These are phyloP conservation scores for Troilus luridus DNA, from an alignment of 2,888 invertebrate genomes.

Conservation along the genomic window DNA sequence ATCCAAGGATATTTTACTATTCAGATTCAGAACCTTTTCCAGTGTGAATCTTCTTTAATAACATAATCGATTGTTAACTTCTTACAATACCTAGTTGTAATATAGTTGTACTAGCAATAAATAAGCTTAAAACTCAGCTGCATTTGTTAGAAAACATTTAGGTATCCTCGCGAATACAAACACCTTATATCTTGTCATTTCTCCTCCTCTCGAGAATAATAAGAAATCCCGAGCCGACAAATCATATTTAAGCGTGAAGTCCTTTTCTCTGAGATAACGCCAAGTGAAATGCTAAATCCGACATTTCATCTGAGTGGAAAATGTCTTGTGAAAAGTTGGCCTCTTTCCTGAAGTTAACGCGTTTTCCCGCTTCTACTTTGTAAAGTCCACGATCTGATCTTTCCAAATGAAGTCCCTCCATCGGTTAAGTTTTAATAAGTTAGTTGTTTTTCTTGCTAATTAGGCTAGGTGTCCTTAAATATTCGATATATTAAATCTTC, in stretches of 20 bases:
- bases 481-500: not conserved
- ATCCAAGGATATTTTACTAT: no score
- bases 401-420: not conserved
- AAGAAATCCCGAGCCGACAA: not conserved
- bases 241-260: slow-evolving; percentile 39
- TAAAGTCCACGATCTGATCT: not conserved
- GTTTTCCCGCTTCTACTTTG: not conserved
- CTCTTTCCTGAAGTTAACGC: not conserved
- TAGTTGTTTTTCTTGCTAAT: not conserved
- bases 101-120: no score
- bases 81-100: no score
- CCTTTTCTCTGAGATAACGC: not conserved
- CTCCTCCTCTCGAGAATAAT: not conserved
- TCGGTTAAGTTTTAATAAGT: slow-evolving; percentile 38
- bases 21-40: no score
- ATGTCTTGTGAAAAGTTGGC: slow-evolving; percentile 6
- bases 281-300: slow-evolving; percentile 35
- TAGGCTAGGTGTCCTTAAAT: not conserved
- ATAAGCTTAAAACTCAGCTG: not conserved
- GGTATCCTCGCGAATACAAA: not conserved
- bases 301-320: slow-evolving; percentile 38
- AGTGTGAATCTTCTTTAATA: no score
- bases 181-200: not conserved
- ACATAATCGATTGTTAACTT: no score
- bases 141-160: not conserved